Evolutionary conservation across 1,140 invertebrate genomes (phyloP).

Genomic region (Drosophila sp.): DNA sequence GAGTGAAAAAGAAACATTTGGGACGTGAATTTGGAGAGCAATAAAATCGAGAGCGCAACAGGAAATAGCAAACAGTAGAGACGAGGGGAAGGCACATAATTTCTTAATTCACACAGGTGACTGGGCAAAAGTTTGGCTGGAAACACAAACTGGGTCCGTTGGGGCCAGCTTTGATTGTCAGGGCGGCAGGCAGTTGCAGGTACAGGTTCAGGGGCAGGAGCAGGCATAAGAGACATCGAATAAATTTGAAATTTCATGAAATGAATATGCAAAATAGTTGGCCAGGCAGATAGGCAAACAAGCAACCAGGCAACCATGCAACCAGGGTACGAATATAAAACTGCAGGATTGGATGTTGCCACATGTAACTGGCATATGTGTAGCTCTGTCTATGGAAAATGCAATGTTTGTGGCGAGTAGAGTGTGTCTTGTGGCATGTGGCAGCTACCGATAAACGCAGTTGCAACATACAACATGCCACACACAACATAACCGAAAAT

Average conservation of each 20-base stretch:
- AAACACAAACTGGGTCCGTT: slow-evolving; percentile 7
- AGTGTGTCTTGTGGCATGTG: background rate
- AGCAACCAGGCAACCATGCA: background rate
- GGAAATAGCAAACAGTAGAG: slow-evolving; percentile 17
- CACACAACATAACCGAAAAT: slow-evolving; percentile 28
- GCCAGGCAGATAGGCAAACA: slow-evolving; percentile 21
- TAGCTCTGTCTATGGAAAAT: slow-evolving; percentile 20
- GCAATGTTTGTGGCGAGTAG: slow-evolving; percentile 28
- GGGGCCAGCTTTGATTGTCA: slow-evolving; percentile 26
- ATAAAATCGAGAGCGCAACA: background rate
- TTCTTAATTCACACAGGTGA: slow-evolving; percentile 64
- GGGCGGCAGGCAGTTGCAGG: slow-evolving; percentile 7
- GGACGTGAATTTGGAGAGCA: background rate
- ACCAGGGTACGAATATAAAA: slow-evolving; percentile 14
- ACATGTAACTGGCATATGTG: slow-evolving; percentile 56
- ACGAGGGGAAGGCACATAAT: slow-evolving; percentile 13
- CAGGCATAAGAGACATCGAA: slow-evolving; percentile 65
- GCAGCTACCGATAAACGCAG: slow-evolving; percentile 43
- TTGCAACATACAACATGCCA: slow-evolving; percentile 26
- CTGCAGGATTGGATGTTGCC: slow-evolving; percentile 28
- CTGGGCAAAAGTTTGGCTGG: slow-evolving; percentile 34
- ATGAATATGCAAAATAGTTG: slow-evolving; percentile 80
- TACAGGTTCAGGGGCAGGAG: too few relatives aligned
- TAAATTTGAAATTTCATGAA: slow-evolving; percentile 81
- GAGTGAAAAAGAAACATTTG: slow-evolving; percentile 2